Conservation (phyloP, 1,140 invertebrate species). For the Drosophila subobscura region DNA sequence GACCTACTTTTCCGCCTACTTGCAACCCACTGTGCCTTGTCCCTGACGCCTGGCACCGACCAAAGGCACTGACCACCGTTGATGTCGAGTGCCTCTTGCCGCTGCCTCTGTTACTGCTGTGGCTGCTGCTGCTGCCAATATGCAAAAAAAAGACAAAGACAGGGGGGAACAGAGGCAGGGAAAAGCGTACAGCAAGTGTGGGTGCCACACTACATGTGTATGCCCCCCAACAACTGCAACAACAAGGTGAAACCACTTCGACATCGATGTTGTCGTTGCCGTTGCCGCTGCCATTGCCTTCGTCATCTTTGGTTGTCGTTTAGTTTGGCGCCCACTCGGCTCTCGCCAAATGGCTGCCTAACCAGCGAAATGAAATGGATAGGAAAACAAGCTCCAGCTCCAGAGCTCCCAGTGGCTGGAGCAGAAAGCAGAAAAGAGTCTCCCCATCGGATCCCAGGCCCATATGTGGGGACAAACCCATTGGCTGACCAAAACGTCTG, state of each 20-base stretch:
- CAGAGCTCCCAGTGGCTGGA: conserved; percentile 3
- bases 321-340: conserved; percentile 61
- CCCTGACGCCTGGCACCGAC: background rate
- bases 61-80: conserved; percentile 28
- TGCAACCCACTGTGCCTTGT: conserved; percentile 35
- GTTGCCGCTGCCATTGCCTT: conserved; percentile 1
- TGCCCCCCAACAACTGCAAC: conserved; percentile 58
- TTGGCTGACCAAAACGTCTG: conserved; percentile 32
- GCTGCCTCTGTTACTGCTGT: conserved; percentile 13
- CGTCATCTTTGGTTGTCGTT: conserved; percentile 13
- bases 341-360: conserved; percentile 41
- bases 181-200: conserved; percentile 48
- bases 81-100: conserved; percentile 39
- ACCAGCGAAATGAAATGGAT: conserved; percentile 16
- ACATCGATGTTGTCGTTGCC: conserved; percentile 41
- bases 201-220: conserved; percentile 77
- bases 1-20: conserved; percentile 9
- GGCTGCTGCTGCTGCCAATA: conserved; percentile 11
- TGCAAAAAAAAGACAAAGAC: conserved; percentile 19
- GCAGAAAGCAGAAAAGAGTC: conserved; percentile 18
- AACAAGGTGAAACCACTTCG: conserved; percentile 43
- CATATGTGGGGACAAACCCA: conserved; percentile 42
- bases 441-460: conserved; percentile 12
- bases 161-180: conserved; percentile 2
- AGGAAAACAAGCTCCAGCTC: conserved; percentile 25